Evolutionary conservation across 92 coral and sea anemone genomes (phyloP).

Genomic region (Porites lobata): DNA sequence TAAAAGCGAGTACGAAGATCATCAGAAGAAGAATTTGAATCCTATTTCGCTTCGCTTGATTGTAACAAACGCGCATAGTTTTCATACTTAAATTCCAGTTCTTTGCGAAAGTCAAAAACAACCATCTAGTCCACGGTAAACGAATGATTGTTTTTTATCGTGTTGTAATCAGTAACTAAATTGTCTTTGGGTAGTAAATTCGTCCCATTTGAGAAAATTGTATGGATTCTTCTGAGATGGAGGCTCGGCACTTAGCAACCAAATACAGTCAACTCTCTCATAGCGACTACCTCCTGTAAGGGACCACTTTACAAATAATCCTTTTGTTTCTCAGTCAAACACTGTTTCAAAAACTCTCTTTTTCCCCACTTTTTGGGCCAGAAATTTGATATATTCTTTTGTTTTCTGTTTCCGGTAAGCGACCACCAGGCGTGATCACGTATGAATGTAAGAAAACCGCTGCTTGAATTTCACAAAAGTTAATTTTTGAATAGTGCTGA

Average conservation of each 20-base stretch:
- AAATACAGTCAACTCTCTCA: too few relatives aligned
- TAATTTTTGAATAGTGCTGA: too few relatives aligned
- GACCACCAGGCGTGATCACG: too few relatives aligned
- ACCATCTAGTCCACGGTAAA: neutral
- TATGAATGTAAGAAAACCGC: too few relatives aligned
- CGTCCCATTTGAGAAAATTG: neutral
- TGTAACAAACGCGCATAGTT: conserved; percentile 15
- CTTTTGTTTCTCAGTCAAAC: too few relatives aligned
- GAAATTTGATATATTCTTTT: too few relatives aligned
- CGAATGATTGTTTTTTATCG: neutral
- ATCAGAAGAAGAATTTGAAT: conserved; percentile 8
- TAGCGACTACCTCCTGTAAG: too few relatives aligned
- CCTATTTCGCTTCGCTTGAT: conserved; percentile 24
- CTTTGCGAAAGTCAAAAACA: neutral
- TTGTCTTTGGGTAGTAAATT: neutral
- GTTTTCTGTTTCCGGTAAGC: too few relatives aligned
- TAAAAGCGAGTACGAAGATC: conserved; percentile 2
- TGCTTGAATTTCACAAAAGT: too few relatives aligned
- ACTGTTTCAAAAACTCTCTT: too few relatives aligned
- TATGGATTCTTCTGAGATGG: conserved; percentile 3
- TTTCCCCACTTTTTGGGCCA: too few relatives aligned
- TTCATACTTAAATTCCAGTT: neutral
- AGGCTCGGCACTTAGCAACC: conserved; percentile 17
- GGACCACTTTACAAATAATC: too few relatives aligned
- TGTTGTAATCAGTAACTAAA: neutral